Percentiles rank a stretch among this genome's conserved stretches.
phyloP scores from a whole-genome alignment of 1,140 invertebrate species.

The Hetaerina americana region DNA sequence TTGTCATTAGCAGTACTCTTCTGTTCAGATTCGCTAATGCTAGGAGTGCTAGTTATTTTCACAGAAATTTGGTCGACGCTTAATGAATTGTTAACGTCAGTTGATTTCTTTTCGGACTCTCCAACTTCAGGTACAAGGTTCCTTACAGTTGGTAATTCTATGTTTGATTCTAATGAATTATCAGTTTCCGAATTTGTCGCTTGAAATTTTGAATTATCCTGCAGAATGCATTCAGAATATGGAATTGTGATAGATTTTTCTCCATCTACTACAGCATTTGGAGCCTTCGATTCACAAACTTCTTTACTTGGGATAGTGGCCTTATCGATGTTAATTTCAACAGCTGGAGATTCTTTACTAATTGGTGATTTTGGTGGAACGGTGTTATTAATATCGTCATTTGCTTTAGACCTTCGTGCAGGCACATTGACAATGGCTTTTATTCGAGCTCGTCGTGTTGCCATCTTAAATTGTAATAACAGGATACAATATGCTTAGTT shows the following conservation, averaged over 20 bases:
- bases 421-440: constrained; percentile 34
- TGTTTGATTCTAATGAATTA: background rate
- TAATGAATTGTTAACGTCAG: no score
- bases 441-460: constrained; percentile 33
- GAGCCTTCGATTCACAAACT: background rate
- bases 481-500: background rate
- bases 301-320: background rate
- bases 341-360: background rate
- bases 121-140: background rate
- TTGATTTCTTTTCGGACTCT: background rate
- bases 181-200: background rate
- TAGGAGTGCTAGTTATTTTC: background rate
- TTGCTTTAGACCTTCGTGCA: constrained; percentile 22
- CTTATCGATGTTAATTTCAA: background rate
- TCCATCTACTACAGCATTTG: no score
- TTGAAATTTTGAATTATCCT: no score
- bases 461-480: background rate
- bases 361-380: background rate
- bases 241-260: no score
- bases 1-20: background rate
- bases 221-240: no score
- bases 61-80: no score
- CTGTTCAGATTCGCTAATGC: background rate
- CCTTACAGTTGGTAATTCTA: constrained; percentile 15
- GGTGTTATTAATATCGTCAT: constrained; percentile 20